Evolutionary conservation across 2,888 invertebrate genomes (phyloP), one percentile per base, ranked within the genome.

Genomic region (Dioctria linearis): DNA sequence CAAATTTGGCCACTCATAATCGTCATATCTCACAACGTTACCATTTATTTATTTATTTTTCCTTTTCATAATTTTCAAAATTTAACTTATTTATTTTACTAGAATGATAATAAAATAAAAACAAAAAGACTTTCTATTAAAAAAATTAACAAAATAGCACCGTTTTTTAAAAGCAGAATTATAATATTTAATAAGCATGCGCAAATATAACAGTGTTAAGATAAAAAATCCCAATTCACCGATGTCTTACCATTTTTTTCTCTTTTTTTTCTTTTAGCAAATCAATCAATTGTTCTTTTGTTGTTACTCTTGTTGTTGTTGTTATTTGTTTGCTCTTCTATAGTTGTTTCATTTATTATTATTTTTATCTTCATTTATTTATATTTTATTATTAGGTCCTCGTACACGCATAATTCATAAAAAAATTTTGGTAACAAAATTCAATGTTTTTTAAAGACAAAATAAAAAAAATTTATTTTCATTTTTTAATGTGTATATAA

Each of bases 121-220:
- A 73, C n/a, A 71, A 73, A 57, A 73, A 42, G 39, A 69, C 57
- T 73, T 59, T 25, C 59, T 73, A 59, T n/a, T n/a, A 73, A 73
- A 73, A 73, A 25, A 69, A 69, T 46, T 69, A 69, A 73, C 73
- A 73, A 57, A 73, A 73, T 73, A 73, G 73, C 73, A 73, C 73
- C 73, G 59, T 73, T 73, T 54, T 59, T 5, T 73, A 73, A 73
- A 73, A 57, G 54, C 59, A 59, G 59, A 73, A 59, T 73, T 42
- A 73, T 39, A 73, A 25, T 73, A 73, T 42, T 57, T 51, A 51
- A 6, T 51, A 51, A 51, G 11, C 11, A 11, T 51, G 6, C 11
- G 51, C 51, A 9, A 51, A 51, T 51, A 9, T 11, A 51, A 51
- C 6, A 2, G 11, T 51, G 51, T 39, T 25, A 61, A 37, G 5